Percentiles rank a stretch among this genome's conserved stretches.
Conservation (phyloP, 2,797 vertebrate genomes). For the Denticeps clupeoides region DNA sequence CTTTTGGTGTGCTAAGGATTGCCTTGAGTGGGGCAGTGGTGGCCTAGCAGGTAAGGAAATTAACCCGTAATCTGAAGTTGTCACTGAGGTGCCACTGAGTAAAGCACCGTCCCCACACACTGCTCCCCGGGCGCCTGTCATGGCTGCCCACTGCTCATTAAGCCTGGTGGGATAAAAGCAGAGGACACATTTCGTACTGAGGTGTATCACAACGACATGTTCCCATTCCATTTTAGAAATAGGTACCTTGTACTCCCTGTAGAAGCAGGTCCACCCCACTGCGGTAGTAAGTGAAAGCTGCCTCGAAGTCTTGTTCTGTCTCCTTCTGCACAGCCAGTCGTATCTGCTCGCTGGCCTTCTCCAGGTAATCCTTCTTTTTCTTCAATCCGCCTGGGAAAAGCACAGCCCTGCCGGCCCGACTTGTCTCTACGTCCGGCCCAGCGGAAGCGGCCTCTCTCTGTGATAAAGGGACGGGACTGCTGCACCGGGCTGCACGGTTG, state of each 20-base stretch:
- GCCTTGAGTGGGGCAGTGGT: no score
- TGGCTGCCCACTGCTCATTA: no score
- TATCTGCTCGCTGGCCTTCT: slow-evolving; percentile 82
- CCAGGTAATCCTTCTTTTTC: slow-evolving; percentile 77
- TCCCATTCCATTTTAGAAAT: no score
- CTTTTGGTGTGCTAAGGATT: no score
- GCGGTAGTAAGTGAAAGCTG: slow-evolving; percentile 76
- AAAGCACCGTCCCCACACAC: no score
- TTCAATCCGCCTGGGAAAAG: slow-evolving; percentile 69
- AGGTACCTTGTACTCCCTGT: slow-evolving; percentile 30
- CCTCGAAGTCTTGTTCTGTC: slow-evolving; percentile 77
- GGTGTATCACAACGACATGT: no score
- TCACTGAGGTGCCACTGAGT: no score
- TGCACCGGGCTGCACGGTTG: slow-evolving; percentile 61
- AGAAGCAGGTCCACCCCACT: slow-evolving; percentile 30
- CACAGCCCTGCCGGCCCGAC: slow-evolving; percentile 50
- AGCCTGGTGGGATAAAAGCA: no score
- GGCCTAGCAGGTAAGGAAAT: no score
- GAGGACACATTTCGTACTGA: no score
- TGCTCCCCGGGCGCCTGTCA: no score
- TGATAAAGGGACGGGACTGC: slow-evolving; percentile 50
- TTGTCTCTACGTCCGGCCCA: slow-evolving; percentile 61
- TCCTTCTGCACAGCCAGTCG: slow-evolving; percentile 83
- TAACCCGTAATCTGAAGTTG: no score
- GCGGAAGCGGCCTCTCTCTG: slow-evolving; percentile 32